Evolutionary conservation across 2,113 vertebrate genomes (phyloP).

Genomic region (Taxidea taxus): DNA sequence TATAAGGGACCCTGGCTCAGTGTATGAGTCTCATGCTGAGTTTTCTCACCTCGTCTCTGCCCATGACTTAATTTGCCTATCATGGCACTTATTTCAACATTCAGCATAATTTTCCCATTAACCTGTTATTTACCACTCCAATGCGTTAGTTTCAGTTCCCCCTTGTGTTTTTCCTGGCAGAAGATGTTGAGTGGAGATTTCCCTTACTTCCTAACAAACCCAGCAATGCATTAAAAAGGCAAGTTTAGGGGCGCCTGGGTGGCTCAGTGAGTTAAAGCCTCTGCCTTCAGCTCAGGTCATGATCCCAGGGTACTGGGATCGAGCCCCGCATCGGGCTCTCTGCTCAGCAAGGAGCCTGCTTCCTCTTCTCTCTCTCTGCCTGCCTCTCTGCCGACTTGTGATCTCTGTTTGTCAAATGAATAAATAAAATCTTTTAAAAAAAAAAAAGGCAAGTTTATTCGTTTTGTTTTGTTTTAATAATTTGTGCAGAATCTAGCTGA

Average conservation of each 20-base stretch:
- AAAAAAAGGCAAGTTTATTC: background rate
- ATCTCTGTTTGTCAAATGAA: too few species aligned
- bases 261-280: too few species aligned
- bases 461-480: background rate
- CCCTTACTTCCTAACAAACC: background rate
- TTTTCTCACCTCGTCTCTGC: background rate
- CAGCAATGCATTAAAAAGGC: background rate
- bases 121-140: background rate
- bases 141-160: background rate
- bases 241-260: too few species aligned
- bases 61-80: background rate
- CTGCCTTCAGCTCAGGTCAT: too few species aligned
- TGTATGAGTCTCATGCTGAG: too few species aligned
- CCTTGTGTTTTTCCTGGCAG: background rate
- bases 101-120: background rate
- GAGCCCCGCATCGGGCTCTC: too few species aligned
- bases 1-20: background rate
- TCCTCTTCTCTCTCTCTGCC: too few species aligned
- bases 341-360: too few species aligned
- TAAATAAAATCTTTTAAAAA: too few species aligned
- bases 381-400: too few species aligned
- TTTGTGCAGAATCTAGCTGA: background rate
- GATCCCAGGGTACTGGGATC: too few species aligned
- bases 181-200: background rate
- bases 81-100: background rate